phyloP scores from a whole-genome alignment of 1,140 invertebrate species.

The Drosophila willistoni region DNA sequence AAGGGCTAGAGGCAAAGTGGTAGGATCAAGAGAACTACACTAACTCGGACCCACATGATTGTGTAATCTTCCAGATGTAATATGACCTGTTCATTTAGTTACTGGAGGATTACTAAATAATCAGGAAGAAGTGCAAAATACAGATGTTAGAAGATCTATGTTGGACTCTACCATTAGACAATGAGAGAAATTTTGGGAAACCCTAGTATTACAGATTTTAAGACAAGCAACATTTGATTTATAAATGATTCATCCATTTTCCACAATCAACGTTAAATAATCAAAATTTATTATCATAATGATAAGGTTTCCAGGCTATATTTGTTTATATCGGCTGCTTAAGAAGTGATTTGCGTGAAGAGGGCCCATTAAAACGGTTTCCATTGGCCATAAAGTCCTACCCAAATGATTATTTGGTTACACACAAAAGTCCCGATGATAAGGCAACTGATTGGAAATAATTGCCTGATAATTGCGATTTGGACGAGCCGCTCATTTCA shows the following conservation, averaged over 20 bases:
- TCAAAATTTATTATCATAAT: constrained; percentile 43
- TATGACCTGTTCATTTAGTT: too few relatives aligned
- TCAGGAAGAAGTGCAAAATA: too few relatives aligned
- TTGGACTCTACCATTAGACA: too few relatives aligned
- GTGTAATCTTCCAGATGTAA: too few relatives aligned
- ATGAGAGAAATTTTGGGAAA: background rate
- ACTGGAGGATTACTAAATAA: too few relatives aligned
- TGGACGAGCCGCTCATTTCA: constrained; percentile 29
- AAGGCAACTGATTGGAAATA: constrained; percentile 11
- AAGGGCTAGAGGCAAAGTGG: background rate
- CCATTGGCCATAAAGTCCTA: constrained; percentile 18
- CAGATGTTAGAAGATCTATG: too few relatives aligned
- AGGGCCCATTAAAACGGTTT: constrained; percentile 15
- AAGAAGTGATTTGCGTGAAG: constrained; percentile 47
- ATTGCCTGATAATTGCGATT: constrained; percentile 16
- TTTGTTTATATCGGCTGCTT: constrained; percentile 34
- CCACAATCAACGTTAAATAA: background rate
- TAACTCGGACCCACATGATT: too few relatives aligned
- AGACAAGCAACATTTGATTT: background rate
- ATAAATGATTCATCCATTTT: background rate
- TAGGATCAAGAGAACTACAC: too few relatives aligned
- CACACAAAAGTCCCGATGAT: constrained; percentile 16
- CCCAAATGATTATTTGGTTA: constrained; percentile 2
- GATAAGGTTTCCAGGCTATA: constrained; percentile 18
- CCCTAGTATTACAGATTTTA: too few relatives aligned